Base-by-base conservation (phyloP, 2,888 invertebrate species). In the Rhingia rostrata region DNA sequence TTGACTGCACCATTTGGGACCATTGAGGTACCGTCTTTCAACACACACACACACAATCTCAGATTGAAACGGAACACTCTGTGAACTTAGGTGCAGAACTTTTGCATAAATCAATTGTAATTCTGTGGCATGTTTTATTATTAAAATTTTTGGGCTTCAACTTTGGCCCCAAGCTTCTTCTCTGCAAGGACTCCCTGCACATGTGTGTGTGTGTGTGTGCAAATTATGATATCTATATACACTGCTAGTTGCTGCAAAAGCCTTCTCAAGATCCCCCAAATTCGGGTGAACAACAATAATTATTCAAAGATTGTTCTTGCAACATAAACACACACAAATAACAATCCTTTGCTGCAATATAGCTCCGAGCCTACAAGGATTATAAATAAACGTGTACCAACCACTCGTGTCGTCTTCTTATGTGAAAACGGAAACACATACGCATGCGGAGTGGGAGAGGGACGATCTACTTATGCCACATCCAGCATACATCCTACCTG, bases 101-200 rank as follows among this genome's bases (percentile, higher is more conserved):
- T 84, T 74, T 84, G 84, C 84, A 84, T 84, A 84, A 84, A 84
- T 84, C 84, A 80, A 84, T 84, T 84, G 84, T 84, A 84, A 84
- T 84, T 84, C 84, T 80, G 84, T 80, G 66, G 64, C 84, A 84
- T 84, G 84, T 84, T 84, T 80, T 84, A 80, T 84, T 84, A 84
- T 84, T 84, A 84, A 84, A 80, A 84, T 80, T 84, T 79, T 80
- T 51, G 61, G 80, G 84, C 80, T 84, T 66, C 80, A 80, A 84
- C 74, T 74, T 70, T 69, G 70, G 64, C 74, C 60, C 54, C 41
- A 9, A 74, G 69, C 47, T 64, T 53, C 22, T 74, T 14, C 41
- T 41, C 33, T 22, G 39, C 10, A 14, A n/a, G 49, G 49, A 49
- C 22, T 49, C 9, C 45, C 9, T 12, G 41, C n/a, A 37, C 47